Evolutionary conservation across 2,888 invertebrate species (phyloP).

Genomic region (Trissolcus brochymenae): DNA sequence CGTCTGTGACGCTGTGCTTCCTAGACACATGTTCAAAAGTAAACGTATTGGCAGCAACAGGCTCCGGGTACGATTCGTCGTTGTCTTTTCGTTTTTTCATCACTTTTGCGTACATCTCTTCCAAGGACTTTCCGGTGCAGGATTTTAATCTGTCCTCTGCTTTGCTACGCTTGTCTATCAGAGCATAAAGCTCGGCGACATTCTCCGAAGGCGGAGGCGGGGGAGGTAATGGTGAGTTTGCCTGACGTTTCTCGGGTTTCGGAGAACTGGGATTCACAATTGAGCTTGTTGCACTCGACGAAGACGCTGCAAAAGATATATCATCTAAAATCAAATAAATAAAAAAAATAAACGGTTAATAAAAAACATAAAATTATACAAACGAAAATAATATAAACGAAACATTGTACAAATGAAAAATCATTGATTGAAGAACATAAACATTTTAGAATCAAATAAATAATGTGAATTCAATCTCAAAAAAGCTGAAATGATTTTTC

Average conservation of each 20-base stretch:
- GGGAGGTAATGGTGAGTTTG: constrained; percentile 91
- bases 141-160: constrained; percentile 65
- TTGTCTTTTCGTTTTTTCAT: constrained; percentile 80
- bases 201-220: constrained; percentile 88
- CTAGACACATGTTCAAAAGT: constrained; percentile 18
- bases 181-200: constrained; percentile 75
- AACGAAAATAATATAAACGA: background rate
- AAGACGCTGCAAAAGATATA: constrained; percentile 78
- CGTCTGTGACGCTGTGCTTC: background rate
- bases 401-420: background rate
- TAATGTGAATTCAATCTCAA: background rate
- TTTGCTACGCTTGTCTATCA: constrained; percentile 72
- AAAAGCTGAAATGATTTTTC: background rate
- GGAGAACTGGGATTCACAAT: constrained; percentile 89
- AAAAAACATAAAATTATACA: background rate
- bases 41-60: constrained; percentile 55
- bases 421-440: background rate
- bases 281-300: constrained; percentile 84
- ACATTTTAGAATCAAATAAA: background rate
- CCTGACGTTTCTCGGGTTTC: constrained; percentile 92
- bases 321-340: constrained; percentile 29
- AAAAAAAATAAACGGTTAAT: background rate
- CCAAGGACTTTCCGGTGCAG: constrained; percentile 80
- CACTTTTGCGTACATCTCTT: constrained; percentile 94
- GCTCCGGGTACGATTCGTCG: constrained; percentile 71